Conservation (phyloP, 2,888 invertebrate species). For the Xestia c-nigrum region DNA sequence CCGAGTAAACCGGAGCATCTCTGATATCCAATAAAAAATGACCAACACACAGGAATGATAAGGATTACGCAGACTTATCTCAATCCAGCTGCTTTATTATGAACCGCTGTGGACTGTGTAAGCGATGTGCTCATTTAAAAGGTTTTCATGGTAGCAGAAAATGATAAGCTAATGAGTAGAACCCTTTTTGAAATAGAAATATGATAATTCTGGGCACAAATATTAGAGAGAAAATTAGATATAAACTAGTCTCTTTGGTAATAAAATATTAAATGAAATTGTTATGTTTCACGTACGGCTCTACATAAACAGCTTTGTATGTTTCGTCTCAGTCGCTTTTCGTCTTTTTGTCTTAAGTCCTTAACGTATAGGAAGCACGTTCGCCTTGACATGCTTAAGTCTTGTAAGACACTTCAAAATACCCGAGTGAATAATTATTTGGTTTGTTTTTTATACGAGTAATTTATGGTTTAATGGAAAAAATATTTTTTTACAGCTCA, state of each 20-base stretch:
- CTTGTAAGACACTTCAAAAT: not conserved
- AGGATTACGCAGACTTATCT: slow-evolving; percentile 3
- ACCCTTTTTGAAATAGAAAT: not conserved
- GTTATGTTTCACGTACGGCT: not conserved
- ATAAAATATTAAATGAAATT: not conserved
- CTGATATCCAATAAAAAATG: too few species aligned
- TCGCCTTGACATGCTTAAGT: not conserved
- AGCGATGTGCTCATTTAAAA: not conserved
- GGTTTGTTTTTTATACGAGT: too few species aligned
- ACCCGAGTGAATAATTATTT: not conserved
- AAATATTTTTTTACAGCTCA: too few species aligned
- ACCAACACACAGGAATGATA: too few species aligned
- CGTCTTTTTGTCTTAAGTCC: not conserved
- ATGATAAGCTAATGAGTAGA: not conserved
- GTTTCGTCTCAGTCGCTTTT: not conserved
- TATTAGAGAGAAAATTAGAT: not conserved
- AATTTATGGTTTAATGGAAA: too few species aligned
- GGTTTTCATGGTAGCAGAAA: not conserved
- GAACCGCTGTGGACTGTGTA: not conserved
- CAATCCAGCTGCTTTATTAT: not conserved
- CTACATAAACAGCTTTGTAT: not conserved
- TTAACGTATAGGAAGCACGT: not conserved
- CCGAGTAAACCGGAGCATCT: too few species aligned
- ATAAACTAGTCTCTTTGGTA: not conserved
- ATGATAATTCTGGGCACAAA: not conserved